phyloP scores from a whole-genome alignment of 2,797 vertebrate species.

The Tragopan temminckii region DNA sequence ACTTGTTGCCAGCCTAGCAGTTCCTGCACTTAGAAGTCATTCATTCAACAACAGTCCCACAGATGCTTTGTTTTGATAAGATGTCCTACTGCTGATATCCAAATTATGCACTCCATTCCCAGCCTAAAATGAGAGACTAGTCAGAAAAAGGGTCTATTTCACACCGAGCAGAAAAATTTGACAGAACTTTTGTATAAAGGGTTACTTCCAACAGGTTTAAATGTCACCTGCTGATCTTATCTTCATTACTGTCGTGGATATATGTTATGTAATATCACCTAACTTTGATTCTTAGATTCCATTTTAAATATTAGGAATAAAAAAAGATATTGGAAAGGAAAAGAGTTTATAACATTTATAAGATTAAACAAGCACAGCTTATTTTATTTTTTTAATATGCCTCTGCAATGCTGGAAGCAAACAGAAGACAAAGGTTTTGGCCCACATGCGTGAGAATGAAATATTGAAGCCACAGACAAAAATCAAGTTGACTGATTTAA shows the following conservation, averaged over 20 bases:
- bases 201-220: conserved; percentile 8
- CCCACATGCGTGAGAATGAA: neutral
- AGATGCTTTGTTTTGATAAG: neutral
- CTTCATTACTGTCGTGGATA: neutral
- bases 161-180: neutral
- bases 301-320: conserved; percentile 12
- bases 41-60: neutral
- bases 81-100: conserved; percentile 17
- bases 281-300: neutral
- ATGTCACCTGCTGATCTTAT: neutral
- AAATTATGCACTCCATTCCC: conserved; percentile 23
- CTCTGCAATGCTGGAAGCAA: conserved; percentile 1
- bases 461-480: neutral
- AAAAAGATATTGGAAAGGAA: neutral
- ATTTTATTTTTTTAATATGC: conserved; percentile 31
- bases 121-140: conserved; percentile 58
- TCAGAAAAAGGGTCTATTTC: conserved; percentile 10
- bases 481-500: neutral
- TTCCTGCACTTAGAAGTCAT: conserved; percentile 32
- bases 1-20: conserved; percentile 12
- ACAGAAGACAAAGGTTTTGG: neutral
- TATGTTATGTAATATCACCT: neutral
- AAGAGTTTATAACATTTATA: conserved; percentile 9
- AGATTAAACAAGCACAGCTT: conserved; percentile 7
- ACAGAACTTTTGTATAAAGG: neutral